A percentile compares a stretch with the other conserved stretches of the same genome.
Conservation (phyloP, 2,797 vertebrate genomes). For the Huso huso region DNA sequence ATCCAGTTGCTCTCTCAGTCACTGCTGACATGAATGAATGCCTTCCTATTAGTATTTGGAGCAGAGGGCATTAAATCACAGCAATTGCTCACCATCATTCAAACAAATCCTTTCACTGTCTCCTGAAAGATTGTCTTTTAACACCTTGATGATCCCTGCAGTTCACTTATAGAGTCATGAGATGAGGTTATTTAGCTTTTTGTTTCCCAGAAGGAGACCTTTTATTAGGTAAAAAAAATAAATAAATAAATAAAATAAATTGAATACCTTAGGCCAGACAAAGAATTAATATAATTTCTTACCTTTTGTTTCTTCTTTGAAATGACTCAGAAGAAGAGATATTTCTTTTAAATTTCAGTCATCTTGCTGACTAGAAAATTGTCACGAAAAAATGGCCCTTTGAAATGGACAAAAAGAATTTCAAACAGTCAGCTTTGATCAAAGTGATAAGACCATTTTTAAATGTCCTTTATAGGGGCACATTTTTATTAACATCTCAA, state of each 20-base stretch:
- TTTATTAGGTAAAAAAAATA: conserved; percentile 39
- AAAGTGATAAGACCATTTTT: conserved; percentile 36
- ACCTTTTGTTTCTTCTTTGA: conserved; percentile 48
- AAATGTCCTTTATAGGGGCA: conserved; percentile 31
- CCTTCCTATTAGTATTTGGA: conserved; percentile 45
- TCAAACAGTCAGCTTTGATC: conserved; percentile 56
- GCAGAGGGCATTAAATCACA: conserved; percentile 37
- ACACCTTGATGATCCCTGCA: conserved; percentile 29
- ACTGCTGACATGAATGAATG: conserved; percentile 40
- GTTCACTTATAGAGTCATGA: conserved; percentile 20
- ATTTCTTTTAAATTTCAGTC: conserved; percentile 41
- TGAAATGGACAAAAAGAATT: conserved; percentile 41
- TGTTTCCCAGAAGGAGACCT: conserved; percentile 39
- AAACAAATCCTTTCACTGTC: conserved; percentile 31
- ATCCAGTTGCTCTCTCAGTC: conserved; percentile 5
- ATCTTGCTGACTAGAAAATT: conserved; percentile 16
- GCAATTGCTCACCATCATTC: conserved; percentile 33
- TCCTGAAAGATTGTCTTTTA: conserved; percentile 26
- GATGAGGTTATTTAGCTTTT: conserved; percentile 28
- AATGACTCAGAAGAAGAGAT: conserved; percentile 38
- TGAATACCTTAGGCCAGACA: conserved; percentile 35
- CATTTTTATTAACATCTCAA: conserved; percentile 26
- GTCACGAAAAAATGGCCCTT: conserved; percentile 14
- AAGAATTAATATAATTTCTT: conserved; percentile 43
- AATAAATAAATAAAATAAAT: conserved; percentile 20